Conservation (phyloP, 2,113 vertebrate species). For the Neofelis nebulosa region DNA sequence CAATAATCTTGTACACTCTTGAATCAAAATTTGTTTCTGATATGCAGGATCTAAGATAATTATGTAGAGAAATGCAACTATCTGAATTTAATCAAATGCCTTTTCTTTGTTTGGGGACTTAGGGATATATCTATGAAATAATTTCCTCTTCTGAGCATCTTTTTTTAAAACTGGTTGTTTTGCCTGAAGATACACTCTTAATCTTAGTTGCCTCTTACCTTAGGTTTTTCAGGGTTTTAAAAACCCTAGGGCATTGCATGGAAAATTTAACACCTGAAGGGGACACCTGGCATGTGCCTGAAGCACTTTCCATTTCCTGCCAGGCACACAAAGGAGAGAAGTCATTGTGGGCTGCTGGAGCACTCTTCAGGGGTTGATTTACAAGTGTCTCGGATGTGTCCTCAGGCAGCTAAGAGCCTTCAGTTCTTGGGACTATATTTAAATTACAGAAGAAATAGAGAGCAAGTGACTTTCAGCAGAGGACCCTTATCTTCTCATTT, state of each 20-base stretch:
- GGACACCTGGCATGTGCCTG: constrained; percentile 61
- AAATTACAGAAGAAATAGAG: constrained; percentile 39
- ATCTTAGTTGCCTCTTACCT: constrained; percentile 54
- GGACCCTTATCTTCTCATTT: constrained; percentile 56
- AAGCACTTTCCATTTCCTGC: constrained; percentile 52
- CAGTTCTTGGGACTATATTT: background rate
- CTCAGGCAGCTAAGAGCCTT: constrained; percentile 26
- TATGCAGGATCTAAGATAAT: constrained; percentile 24
- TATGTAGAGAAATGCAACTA: constrained; percentile 49
- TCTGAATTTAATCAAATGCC: constrained; percentile 42
- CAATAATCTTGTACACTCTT: constrained; percentile 13
- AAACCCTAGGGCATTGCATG: constrained; percentile 13
- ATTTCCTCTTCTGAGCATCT: constrained; percentile 43
- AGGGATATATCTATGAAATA: constrained; percentile 11
- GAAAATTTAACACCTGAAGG: constrained; percentile 62
- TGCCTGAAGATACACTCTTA: constrained; percentile 50
- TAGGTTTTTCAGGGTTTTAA: constrained; percentile 54
- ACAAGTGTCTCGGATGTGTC: constrained; percentile 16
- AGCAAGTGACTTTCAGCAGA: constrained; percentile 1
- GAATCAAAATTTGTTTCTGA: constrained; percentile 44
- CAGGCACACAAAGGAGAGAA: constrained; percentile 32
- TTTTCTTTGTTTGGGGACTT: constrained; percentile 52
- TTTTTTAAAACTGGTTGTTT: constrained; percentile 51
- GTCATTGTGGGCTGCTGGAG: background rate
- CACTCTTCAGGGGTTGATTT: constrained; percentile 50